phyloP scores from a whole-genome alignment of 2,113 vertebrate species.

The Pelvicachromis taeniatus region DNA sequence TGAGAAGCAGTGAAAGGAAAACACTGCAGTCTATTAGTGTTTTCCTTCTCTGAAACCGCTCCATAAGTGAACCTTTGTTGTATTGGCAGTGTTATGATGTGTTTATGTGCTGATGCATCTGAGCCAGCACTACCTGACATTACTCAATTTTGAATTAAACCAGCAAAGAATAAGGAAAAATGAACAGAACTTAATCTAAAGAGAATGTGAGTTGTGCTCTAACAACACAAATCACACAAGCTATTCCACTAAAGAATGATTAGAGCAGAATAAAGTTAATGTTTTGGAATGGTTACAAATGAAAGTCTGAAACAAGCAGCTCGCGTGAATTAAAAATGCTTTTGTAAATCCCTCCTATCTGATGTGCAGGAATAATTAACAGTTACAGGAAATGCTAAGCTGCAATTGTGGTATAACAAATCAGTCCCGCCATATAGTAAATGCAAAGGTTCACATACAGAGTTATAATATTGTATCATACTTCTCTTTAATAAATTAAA shows the following conservation, averaged over 20 bases:
- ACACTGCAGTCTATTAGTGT: rapidly evolving
- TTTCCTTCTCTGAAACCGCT: not conserved
- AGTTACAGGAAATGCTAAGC: not conserved
- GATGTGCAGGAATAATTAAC: not conserved
- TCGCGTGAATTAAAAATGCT: not conserved
- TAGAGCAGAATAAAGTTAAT: not conserved
- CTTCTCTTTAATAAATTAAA: not conserved
- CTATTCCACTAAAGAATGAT: not conserved
- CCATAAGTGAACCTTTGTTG: not conserved
- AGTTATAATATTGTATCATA: not conserved
- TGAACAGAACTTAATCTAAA: no score
- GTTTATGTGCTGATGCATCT: not conserved
- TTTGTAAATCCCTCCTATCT: not conserved
- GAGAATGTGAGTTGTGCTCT: not conserved
- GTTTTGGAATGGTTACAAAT: not conserved
- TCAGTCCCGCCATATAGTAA: not conserved
- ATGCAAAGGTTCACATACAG: not conserved
- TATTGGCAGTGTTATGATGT: rapidly evolving
- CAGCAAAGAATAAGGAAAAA: not conserved
- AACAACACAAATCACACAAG: not conserved
- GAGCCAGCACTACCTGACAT: not conserved
- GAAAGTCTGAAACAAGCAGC: not conserved
- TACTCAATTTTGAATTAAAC: not conserved
- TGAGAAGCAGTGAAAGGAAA: not conserved
- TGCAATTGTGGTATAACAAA: not conserved